Percentiles rank a stretch among this genome's conserved stretches.
Conservation (phyloP, 2,113 vertebrate genomes). For the Datnioides undecimradiatus region DNA sequence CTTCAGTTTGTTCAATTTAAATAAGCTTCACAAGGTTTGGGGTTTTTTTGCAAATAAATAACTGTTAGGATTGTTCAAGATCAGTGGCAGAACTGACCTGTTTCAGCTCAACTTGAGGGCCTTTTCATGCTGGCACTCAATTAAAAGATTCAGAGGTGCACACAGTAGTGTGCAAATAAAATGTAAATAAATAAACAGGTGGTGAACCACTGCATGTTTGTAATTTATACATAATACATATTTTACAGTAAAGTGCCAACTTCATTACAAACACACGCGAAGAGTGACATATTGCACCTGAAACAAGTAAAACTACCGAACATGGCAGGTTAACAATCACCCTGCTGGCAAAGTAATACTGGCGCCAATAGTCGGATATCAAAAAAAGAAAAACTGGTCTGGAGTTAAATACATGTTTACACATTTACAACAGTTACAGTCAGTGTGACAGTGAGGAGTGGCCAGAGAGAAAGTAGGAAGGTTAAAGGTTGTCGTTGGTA, state of each 20-base stretch:
- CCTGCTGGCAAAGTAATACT: constrained; percentile 49
- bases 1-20: not conserved
- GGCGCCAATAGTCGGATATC: constrained; percentile 42
- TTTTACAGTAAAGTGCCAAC: constrained; percentile 74
- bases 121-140: constrained; percentile 45
- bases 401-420: constrained; percentile 28
- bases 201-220: constrained; percentile 18
- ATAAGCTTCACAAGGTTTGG: not conserved
- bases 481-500: constrained; percentile 40
- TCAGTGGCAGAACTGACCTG: constrained; percentile 30
- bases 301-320: constrained; percentile 43
- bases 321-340: constrained; percentile 33
- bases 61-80: not conserved
- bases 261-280: constrained; percentile 46
- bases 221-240: constrained; percentile 21
- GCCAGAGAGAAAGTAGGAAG: constrained; percentile 11
- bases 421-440: constrained; percentile 51
- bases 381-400: constrained; percentile 35
- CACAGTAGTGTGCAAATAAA: constrained; percentile 16
- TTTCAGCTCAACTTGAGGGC: constrained; percentile 14
- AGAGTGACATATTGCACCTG: constrained; percentile 48
- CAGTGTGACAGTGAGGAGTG: not conserved
- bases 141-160: constrained; percentile 17
- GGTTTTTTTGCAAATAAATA: not conserved
- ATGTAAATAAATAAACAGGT: constrained; percentile 14